Conservation (phyloP, 2,797 vertebrate species). For the Notolepis coatsorum region DNA sequence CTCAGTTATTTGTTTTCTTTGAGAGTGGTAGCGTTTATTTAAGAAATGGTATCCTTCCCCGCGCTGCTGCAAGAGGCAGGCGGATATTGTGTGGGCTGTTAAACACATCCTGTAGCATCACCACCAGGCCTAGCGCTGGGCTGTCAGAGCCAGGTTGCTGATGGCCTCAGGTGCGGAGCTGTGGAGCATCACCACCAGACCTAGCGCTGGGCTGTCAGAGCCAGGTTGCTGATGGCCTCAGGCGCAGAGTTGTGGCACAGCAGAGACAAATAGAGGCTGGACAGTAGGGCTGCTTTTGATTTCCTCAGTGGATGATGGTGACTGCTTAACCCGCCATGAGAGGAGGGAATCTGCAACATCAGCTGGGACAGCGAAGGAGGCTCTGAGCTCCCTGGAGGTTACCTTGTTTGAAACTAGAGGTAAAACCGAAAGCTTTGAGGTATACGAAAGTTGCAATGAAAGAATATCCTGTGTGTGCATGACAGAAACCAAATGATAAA, state of each 20-base stretch:
- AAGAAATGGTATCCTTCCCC: constrained; percentile 23
- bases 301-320: constrained; percentile 27
- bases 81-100: constrained; percentile 30
- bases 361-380: constrained; percentile 49
- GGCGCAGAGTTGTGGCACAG: constrained; percentile 8
- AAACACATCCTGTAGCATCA: constrained; percentile 20
- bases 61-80: constrained; percentile 27
- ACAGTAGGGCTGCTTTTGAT: constrained; percentile 27
- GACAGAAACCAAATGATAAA: constrained; percentile 14
- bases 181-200: neutral
- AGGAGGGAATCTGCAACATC: constrained; percentile 49
- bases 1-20: constrained; percentile 4
- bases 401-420: neutral
- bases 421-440: constrained; percentile 49
- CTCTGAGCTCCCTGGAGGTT: neutral
- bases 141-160: too few relatives aligned
- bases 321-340: constrained; percentile 28
- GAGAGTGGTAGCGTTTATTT: neutral
- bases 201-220: constrained; percentile 16
- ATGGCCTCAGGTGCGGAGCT: too few relatives aligned
- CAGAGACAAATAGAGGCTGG: neutral
- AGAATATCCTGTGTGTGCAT: constrained; percentile 14
- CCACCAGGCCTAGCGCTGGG: neutral
- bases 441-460: constrained; percentile 23
- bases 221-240: constrained; percentile 5